phyloP scores from a whole-genome alignment of 2,113 vertebrate species.

The Toxotes chatareus region DNA sequence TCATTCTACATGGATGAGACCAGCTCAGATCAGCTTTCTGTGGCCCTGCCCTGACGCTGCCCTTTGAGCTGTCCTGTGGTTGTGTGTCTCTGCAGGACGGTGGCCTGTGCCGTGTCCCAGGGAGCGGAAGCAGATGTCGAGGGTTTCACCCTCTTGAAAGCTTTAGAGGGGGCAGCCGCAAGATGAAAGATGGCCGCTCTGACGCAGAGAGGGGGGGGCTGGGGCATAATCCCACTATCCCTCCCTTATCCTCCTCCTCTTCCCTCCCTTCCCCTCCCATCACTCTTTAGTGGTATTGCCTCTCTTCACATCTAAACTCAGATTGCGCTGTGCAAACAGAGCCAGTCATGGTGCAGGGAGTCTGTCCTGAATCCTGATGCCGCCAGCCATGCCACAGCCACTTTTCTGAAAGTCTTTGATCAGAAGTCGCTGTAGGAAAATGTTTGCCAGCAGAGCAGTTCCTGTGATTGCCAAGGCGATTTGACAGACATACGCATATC shows the following conservation, averaged over 20 bases:
- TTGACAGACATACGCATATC: slow-evolving; percentile 70
- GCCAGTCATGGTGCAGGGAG: slow-evolving; percentile 60
- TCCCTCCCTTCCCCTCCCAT: slow-evolving; percentile 46
- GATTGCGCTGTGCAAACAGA: slow-evolving; percentile 71
- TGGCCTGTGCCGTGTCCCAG: slow-evolving; percentile 63
- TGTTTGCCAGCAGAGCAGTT: slow-evolving; percentile 52
- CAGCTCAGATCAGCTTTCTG: slow-evolving; percentile 2
- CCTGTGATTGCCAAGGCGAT: slow-evolving; percentile 61
- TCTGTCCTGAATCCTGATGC: slow-evolving; percentile 77
- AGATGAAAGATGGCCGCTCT: slow-evolving; percentile 83
- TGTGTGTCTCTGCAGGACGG: slow-evolving; percentile 67
- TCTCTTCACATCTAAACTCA: slow-evolving; percentile 67
- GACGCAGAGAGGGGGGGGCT: slow-evolving; percentile 44
- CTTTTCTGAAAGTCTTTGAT: slow-evolving; percentile 74
- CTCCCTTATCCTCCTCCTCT: slow-evolving; percentile 51
- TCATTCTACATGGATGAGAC: slow-evolving; percentile 8
- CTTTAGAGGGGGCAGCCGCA: slow-evolving; percentile 72
- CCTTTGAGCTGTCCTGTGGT: slow-evolving; percentile 57
- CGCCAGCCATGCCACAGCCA: slow-evolving; percentile 51
- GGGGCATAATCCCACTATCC: slow-evolving; percentile 74
- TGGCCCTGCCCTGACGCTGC: slow-evolving; percentile 37
- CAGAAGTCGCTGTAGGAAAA: slow-evolving; percentile 66
- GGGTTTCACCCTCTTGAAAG: slow-evolving; percentile 80
- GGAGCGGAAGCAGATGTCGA: slow-evolving; percentile 82
- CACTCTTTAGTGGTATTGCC: slow-evolving; percentile 65